Evolutionary conservation across 1,140 invertebrate genomes (phyloP).

Genomic region (Cydia strobilella): DNA sequence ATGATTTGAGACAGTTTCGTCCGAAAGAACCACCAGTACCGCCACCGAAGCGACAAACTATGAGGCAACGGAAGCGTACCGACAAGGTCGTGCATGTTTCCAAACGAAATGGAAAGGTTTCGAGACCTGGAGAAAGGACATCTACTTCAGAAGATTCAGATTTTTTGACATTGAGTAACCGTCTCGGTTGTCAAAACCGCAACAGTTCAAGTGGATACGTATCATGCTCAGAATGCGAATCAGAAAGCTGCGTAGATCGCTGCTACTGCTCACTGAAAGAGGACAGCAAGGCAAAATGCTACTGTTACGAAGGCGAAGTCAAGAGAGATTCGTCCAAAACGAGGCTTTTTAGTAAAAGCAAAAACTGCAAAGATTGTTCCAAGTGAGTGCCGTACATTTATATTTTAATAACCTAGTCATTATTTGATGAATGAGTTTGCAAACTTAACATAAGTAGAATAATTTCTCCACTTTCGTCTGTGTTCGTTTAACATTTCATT

Average conservation of each 20-base stretch:
- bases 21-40: constrained; percentile 77
- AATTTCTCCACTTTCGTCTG: constrained; percentile 60
- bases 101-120: constrained; percentile 67
- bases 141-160: constrained; percentile 86
- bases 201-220: constrained; percentile 89
- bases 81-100: constrained; percentile 69
- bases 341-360: constrained; percentile 57
- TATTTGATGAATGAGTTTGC: constrained; percentile 22
- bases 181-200: constrained; percentile 81
- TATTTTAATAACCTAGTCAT: constrained; percentile 26
- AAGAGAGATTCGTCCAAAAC: constrained; percentile 57
- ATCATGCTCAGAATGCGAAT: constrained; percentile 92
- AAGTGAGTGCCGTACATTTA: constrained; percentile 57
- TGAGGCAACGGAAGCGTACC: constrained; percentile 71
- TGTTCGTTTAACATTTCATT: constrained; percentile 60
- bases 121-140: constrained; percentile 74
- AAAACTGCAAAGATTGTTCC: constrained; percentile 68
- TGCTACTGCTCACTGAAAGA: constrained; percentile 84
- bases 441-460: constrained; percentile 35
- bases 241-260: constrained; percentile 88
- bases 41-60: constrained; percentile 67
- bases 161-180: constrained; percentile 80
- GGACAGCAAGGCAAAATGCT: constrained; percentile 65
- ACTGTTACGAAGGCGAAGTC: constrained; percentile 58
- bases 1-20: constrained; percentile 81